phyloP scores from a whole-genome alignment of 2,888 invertebrate genomes.

The Oligia strigilis region DNA sequence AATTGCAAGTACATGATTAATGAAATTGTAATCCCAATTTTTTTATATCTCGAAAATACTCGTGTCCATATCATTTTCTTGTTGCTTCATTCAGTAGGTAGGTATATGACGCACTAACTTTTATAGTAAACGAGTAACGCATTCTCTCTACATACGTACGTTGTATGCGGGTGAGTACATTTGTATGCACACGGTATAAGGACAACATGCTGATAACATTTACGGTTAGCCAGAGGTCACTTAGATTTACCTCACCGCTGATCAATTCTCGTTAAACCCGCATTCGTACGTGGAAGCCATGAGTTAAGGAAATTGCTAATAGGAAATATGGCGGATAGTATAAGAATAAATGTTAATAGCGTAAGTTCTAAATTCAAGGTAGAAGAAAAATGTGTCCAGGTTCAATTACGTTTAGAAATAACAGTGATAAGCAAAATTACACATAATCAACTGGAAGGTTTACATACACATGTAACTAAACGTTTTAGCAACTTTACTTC shows the following conservation, averaged over 20 bases:
- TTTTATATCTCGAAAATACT: not conserved
- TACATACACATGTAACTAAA: too few species aligned
- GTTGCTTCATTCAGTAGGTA: not conserved
- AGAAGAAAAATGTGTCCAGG: not conserved
- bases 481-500: too few species aligned
- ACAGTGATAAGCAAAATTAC: not conserved
- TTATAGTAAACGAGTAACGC: conserved; percentile 21
- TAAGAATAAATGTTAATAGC: conserved; percentile 2
- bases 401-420: not conserved
- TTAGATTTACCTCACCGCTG: conserved; percentile 61
- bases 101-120: conserved; percentile 29
- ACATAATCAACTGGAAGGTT: too few species aligned
- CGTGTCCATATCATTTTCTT: not conserved
- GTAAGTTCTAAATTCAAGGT: not conserved
- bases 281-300: conserved; percentile 48
- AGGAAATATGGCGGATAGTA: conserved; percentile 13
- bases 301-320: conserved; percentile 43
- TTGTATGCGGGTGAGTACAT: conserved; percentile 64
- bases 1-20: not conserved
- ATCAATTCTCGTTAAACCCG: conserved; percentile 66
- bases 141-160: conserved; percentile 37
- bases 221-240: conserved; percentile 67
- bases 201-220: conserved; percentile 65
- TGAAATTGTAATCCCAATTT: not conserved
- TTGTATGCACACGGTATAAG: conserved; percentile 68